Evolutionary conservation across 2,888 invertebrate genomes (phyloP).

Genomic region (Molanna angustata): DNA sequence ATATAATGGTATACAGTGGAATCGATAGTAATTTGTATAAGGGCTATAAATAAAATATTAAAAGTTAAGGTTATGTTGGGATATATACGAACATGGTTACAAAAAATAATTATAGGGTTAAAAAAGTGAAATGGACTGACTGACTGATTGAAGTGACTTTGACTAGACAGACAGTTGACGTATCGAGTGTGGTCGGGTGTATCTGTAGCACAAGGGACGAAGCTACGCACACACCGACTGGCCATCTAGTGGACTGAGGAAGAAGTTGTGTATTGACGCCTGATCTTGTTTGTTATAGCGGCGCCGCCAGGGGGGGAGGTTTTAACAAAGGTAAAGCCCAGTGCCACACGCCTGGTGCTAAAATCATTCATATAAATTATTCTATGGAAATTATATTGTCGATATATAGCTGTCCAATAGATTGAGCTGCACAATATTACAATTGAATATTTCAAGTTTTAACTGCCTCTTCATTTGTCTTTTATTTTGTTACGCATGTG

Average conservation of each 20-base stretch:
- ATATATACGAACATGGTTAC: too few species aligned
- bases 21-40: too few species aligned
- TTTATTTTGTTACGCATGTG: not conserved
- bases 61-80: too few species aligned
- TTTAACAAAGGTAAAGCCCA: constrained; percentile 95
- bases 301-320: constrained; percentile 93
- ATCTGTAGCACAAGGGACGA: constrained; percentile 9
- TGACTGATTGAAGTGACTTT: too few species aligned
- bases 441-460: too few species aligned
- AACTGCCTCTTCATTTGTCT: too few species aligned
- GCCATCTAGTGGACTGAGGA: constrained; percentile 23
- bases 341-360: constrained; percentile 56
- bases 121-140: too few species aligned
- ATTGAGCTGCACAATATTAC: not conserved
- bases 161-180: constrained; percentile 29
- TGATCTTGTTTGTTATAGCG: constrained; percentile 87
- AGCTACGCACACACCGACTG: constrained; percentile 6
- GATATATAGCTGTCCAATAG: not conserved
- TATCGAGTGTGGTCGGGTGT: constrained; percentile 27
- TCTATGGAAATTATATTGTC: constrained; percentile 27
- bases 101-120: too few species aligned
- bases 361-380: constrained; percentile 1
- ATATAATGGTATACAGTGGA: too few species aligned
- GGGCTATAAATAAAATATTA: too few species aligned
- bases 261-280: constrained; percentile 67